Base-by-base conservation (phyloP, 2,113 vertebrate species). In the Gambusia affinis region DNA sequence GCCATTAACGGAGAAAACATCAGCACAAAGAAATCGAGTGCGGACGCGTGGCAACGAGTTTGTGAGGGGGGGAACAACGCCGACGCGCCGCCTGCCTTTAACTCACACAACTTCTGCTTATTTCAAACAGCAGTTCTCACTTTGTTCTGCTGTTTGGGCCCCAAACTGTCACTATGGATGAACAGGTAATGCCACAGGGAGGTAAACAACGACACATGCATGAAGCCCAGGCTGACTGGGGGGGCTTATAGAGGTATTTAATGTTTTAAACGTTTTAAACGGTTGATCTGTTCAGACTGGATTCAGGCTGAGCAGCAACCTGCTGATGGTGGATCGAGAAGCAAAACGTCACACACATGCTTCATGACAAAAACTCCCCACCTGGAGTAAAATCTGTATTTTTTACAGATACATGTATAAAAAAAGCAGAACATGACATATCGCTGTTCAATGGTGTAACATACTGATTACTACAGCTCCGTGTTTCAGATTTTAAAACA, bases 1-100 rank as follows among this genome's bases (percentile, higher is more conserved):
- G 85, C 79, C 90, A 90, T 87, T 92, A 89, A 81, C 87, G 80
- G 79, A 72, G 81, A 90, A 91, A 90, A 90, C 88, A 88, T 89
- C 90, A 88, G 81, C 87, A 87, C 29, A 12, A 66, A 75, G 70
- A 75, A 70, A 73, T 62, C 51, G 64, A 76, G 72, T 42, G 30
- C 60, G 19, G 71, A 37, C 22, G 35, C 35, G 60, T 60, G 70
- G 24, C 57, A 54, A 68, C 39, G 4, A 3, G 47, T 27, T 27
- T 73, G 71, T 70, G 65, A 68, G 78, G 14, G 39, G 81, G 19
- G 81, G 39, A 73, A 86, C 83, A 87, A 77, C 31, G 29, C 30
- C 80, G 62, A 76, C 63, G 51, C 70, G 72, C 80, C 39, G 57
- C 60, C 76, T 14, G 24, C 68, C 72, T 80, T 86, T 76, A 73